phyloP scores from a whole-genome alignment of 2,113 vertebrate species.

The Notiomystis cincta region DNA sequence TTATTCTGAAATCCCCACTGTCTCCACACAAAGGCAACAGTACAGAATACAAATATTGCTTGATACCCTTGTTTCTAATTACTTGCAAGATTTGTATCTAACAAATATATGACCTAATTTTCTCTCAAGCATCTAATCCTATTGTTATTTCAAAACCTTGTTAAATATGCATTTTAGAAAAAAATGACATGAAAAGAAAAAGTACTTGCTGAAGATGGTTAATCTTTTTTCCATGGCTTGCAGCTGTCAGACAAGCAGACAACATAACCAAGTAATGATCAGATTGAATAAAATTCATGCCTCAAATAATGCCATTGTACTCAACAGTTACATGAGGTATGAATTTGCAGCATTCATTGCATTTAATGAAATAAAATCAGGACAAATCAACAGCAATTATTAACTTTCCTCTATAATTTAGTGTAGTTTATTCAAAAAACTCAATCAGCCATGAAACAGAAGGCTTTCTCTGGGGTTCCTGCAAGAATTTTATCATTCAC shows the following conservation, averaged over 20 bases:
- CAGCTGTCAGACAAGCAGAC: neutral
- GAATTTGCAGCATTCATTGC: neutral
- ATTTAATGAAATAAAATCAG: constrained; percentile 24
- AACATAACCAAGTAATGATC: neutral
- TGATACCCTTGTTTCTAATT: constrained; percentile 44
- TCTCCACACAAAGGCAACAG: constrained; percentile 27
- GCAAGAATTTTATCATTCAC: neutral
- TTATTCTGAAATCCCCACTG: constrained; percentile 53
- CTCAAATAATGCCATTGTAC: neutral
- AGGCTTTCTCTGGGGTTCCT: neutral
- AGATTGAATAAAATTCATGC: neutral
- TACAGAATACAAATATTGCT: constrained; percentile 34
- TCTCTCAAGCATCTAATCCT: constrained; percentile 30
- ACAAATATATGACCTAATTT: constrained; percentile 58
- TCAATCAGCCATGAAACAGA: neutral
- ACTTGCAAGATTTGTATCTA: constrained; percentile 28
- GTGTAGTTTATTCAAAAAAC: neutral
- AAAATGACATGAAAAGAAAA: neutral
- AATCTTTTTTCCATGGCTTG: neutral
- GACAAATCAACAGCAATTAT: neutral
- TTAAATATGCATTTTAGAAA: constrained; percentile 34
- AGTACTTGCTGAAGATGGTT: neutral
- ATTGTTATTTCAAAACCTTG: constrained; percentile 41
- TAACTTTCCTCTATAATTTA: neutral
- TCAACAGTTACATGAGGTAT: neutral